A percentile compares a stretch with the other conserved stretches of the same genome.
Evolutionary conservation across 2,797 vertebrate species (phyloP).

Genomic region (Aulostomus chinensis): DNA sequence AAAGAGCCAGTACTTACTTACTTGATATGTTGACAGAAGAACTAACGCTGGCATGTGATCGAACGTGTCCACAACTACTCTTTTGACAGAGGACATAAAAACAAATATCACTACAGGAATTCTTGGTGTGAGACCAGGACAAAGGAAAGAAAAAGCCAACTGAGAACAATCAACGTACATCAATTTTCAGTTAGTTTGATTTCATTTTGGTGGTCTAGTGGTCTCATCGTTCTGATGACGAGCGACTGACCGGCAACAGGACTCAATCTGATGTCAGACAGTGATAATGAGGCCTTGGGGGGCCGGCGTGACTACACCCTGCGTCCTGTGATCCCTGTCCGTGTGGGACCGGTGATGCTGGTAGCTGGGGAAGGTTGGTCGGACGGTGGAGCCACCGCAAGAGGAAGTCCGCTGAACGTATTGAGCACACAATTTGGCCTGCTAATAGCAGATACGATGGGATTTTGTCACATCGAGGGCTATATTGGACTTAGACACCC

Average conservation of each 20-base stretch:
- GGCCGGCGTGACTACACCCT: conserved; percentile 29
- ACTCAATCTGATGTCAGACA: too few species aligned
- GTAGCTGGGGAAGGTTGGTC: conserved; percentile 2
- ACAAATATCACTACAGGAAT: conserved; percentile 20
- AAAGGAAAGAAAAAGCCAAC: conserved; percentile 67
- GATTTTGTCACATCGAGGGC: conserved; percentile 40
- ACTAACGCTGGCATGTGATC: conserved; percentile 24
- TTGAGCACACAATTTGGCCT: conserved; percentile 22
- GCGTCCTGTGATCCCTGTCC: conserved; percentile 29
- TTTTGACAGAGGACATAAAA: conserved; percentile 1
- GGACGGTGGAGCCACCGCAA: conserved; percentile 26
- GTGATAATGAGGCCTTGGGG: conserved; percentile 64
- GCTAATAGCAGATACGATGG: conserved; percentile 28
- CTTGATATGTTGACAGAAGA: too few species aligned
- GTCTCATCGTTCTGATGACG: too few species aligned
- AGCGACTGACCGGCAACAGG: too few species aligned
- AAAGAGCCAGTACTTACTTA: conserved; percentile 9
- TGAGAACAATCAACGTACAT: conserved; percentile 64
- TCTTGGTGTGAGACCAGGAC: conserved; percentile 45
- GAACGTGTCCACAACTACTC: conserved; percentile 4
- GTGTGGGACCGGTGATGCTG: conserved; percentile 16
- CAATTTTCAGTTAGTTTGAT: conserved; percentile 51
- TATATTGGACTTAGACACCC: conserved; percentile 41
- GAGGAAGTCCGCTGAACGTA: conserved; percentile 28
- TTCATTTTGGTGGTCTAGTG: conserved; percentile 29